These are phyloP conservation scores for Atta colombica DNA, from an alignment of 1,140 invertebrate species.

Conservation along the genomic window DNA sequence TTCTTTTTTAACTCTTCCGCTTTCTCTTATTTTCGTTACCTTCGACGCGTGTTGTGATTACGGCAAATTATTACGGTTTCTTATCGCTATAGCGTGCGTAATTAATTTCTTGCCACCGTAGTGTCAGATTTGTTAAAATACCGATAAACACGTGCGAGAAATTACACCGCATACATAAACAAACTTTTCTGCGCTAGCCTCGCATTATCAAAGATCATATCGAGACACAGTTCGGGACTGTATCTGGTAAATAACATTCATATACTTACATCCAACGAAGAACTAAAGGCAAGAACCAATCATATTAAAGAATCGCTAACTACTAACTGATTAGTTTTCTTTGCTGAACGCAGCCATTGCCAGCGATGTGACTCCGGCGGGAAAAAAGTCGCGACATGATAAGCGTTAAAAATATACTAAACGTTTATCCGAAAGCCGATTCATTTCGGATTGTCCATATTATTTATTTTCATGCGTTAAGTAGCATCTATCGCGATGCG, in stretches of 20 bases:
- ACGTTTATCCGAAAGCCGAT: background rate
- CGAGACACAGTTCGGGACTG: background rate
- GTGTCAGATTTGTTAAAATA: constrained; percentile 53
- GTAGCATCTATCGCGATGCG: background rate
- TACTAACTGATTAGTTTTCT: too few relatives aligned
- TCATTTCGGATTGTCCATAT: constrained; percentile 35
- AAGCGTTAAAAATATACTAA: constrained; percentile 14
- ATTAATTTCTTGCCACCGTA: constrained; percentile 58
- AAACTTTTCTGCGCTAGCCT: constrained; percentile 17
- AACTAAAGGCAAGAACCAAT: too few relatives aligned
- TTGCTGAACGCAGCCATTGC: too few relatives aligned
- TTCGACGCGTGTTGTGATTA: constrained; percentile 22
- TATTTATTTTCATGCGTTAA: constrained; percentile 33
- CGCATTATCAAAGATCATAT: constrained; percentile 50
- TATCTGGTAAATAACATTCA: background rate
- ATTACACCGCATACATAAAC: constrained; percentile 36
- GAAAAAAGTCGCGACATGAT: background rate
- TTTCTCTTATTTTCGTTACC: background rate
- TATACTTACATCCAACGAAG: too few relatives aligned
- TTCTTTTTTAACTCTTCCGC: background rate
- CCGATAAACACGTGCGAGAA: constrained; percentile 55
- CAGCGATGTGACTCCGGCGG: background rate
- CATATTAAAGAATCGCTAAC: too few relatives aligned
- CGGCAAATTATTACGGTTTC: constrained; percentile 38
- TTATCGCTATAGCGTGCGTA: constrained; percentile 47